These are phyloP conservation scores for Micoletzkya japonica DNA, from an alignment of 2,888 invertebrate species.

Conservation along the genomic window DNA sequence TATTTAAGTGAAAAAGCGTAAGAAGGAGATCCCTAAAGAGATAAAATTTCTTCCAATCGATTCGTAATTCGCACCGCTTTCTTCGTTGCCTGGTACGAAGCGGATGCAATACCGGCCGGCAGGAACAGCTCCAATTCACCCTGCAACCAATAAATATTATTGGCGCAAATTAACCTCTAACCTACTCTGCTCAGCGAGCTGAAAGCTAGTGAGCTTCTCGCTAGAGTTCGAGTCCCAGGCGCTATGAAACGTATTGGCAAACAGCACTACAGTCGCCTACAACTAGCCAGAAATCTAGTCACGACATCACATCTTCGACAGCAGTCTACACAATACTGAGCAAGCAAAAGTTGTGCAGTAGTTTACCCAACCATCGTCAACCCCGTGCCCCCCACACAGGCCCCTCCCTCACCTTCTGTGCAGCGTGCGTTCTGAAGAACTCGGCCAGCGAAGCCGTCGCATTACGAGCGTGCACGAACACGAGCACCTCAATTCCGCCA, in stretches of 20 bases:
- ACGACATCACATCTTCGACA: no score
- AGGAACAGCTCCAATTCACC: slow-evolving; percentile 45
- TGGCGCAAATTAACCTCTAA: no score
- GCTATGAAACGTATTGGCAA: background rate
- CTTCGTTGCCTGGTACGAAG: slow-evolving; percentile 40
- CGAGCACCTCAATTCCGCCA: slow-evolving; percentile 74
- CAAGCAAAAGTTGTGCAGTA: no score
- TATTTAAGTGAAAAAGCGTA: no score
- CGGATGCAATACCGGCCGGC: slow-evolving; percentile 35
- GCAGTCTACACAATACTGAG: no score
- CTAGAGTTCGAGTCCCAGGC: background rate
- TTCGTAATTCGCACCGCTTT: slow-evolving; percentile 39
- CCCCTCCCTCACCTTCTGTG: slow-evolving; percentile 70
- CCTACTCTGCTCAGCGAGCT: no score
- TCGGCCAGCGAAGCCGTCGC: slow-evolving; percentile 88
- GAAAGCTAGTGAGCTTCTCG: no score
- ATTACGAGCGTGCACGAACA: slow-evolving; percentile 96
- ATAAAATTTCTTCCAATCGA: background rate
- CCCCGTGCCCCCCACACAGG: background rate
- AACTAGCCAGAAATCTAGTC: no score
- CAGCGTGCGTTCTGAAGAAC: slow-evolving; percentile 80
- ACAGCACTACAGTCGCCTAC: no score
- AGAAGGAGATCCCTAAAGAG: background rate
- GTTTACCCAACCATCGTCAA: no score
- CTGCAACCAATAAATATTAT: slow-evolving; percentile 24